Conservation (phyloP, 2,797 vertebrate genomes). For the Gymnocypris eckloni region DNA sequence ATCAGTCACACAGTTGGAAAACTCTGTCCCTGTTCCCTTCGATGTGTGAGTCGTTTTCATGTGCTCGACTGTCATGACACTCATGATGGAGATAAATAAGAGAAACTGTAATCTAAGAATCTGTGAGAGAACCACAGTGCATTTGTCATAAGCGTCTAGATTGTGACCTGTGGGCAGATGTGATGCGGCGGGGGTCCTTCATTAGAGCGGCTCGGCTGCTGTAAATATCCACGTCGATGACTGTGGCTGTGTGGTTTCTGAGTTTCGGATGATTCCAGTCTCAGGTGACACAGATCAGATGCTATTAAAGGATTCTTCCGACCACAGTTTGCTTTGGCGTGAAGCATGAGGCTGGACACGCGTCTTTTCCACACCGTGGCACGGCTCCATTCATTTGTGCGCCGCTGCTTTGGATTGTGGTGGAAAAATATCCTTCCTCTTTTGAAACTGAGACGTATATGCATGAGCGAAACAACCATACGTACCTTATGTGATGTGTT, state of each 20-base stretch:
- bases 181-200: not conserved
- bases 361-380: conserved; percentile 39
- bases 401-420: conserved; percentile 30
- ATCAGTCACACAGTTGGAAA: conserved; percentile 36
- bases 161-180: conserved; percentile 23
- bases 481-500: conserved; percentile 10
- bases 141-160: conserved; percentile 11
- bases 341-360: conserved; percentile 34
- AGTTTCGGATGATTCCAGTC: conserved; percentile 83
- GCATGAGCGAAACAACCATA: not conserved
- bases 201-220: conserved; percentile 19
- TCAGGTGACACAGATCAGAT: conserved; percentile 86
- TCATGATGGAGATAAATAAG: conserved; percentile 6
- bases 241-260: conserved; percentile 77
- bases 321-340: conserved; percentile 84
- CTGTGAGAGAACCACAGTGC: not conserved
- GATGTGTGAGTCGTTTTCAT: conserved; percentile 21
- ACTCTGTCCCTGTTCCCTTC: conserved; percentile 3
- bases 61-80: not conserved
- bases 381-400: conserved; percentile 15
- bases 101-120: conserved; percentile 20
- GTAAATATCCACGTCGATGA: conserved; percentile 28
- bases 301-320: conserved; percentile 85
- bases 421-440: conserved; percentile 38
- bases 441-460: conserved; percentile 45